phyloP scores from a whole-genome alignment of 2,113 vertebrate species.

The Oncorhynchus nerka region DNA sequence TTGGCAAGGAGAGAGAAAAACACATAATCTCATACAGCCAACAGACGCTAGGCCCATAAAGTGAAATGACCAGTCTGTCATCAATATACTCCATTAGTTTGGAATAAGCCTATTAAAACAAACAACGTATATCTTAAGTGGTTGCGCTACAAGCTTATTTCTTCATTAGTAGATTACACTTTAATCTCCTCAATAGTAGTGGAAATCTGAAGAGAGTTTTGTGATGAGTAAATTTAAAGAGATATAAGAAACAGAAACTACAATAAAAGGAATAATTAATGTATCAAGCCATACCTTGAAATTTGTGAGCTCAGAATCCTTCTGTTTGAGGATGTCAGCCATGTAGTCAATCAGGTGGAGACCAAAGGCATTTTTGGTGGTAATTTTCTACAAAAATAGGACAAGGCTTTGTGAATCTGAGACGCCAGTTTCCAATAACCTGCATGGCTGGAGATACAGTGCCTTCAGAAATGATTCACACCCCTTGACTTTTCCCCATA shows the following conservation, averaged over 20 bases:
- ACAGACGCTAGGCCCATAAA: background rate
- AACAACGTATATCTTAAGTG: background rate
- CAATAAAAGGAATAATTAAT: background rate
- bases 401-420: background rate
- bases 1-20: conserved; percentile 47
- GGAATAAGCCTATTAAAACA: background rate
- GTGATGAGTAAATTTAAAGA: background rate
- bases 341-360: conserved; percentile 97
- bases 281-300: conserved; percentile 82
- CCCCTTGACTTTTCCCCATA: no score
- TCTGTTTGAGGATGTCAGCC: conserved; percentile 88
- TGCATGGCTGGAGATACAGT: background rate
- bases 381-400: conserved; percentile 86
- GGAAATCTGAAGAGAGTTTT: background rate
- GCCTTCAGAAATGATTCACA: no score
- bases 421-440: no score
- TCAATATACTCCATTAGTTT: background rate
- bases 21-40: background rate
- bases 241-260: background rate
- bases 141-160: background rate
- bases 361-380: conserved; percentile 93
- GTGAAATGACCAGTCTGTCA: no score
- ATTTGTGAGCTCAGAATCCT: conserved; percentile 83
- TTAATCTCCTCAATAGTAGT: background rate
- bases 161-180: background rate